Evolutionary conservation across 2,113 vertebrate genomes (phyloP).

Genomic region (Pluvialis apricaria): DNA sequence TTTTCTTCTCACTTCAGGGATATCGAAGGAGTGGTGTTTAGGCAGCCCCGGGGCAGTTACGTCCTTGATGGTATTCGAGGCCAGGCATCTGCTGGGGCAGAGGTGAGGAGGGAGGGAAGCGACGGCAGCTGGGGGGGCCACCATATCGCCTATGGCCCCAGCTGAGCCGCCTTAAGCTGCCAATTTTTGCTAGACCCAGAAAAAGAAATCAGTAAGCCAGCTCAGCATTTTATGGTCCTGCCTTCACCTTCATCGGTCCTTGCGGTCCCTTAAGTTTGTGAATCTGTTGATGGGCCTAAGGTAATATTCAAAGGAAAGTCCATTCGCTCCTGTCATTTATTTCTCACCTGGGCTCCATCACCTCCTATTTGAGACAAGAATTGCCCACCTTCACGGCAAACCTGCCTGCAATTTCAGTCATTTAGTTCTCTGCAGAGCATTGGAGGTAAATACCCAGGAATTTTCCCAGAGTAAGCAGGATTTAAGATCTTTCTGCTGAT

Average conservation of each 20-base stretch:
- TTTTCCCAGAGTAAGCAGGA: neutral
- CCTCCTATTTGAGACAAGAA: neutral
- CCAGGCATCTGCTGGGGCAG: neutral
- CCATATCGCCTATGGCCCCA: neutral
- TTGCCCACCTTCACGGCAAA: fast-evolving
- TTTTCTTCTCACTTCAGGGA: neutral
- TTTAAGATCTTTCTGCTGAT: neutral
- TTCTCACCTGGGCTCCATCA: neutral
- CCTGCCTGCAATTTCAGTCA: neutral
- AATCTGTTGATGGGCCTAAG: no score
- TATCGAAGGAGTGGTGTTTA: neutral
- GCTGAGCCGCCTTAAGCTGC: neutral
- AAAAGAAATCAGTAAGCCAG: neutral
- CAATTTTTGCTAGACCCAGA: neutral
- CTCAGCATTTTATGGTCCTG: neutral
- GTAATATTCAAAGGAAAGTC: neutral
- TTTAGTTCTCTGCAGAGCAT: neutral
- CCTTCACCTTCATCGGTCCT: neutral
- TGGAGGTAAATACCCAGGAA: neutral
- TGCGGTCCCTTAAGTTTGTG: neutral
- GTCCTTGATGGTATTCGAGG: neutral
- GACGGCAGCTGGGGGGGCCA: fast-evolving
- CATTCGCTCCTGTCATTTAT: neutral
- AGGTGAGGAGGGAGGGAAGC: neutral
- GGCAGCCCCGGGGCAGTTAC: neutral